A percentile compares a stretch with the other conserved stretches of the same genome.
Evolutionary conservation across 2,888 invertebrate species (phyloP).

Genomic region (Acrobasis suavella): DNA sequence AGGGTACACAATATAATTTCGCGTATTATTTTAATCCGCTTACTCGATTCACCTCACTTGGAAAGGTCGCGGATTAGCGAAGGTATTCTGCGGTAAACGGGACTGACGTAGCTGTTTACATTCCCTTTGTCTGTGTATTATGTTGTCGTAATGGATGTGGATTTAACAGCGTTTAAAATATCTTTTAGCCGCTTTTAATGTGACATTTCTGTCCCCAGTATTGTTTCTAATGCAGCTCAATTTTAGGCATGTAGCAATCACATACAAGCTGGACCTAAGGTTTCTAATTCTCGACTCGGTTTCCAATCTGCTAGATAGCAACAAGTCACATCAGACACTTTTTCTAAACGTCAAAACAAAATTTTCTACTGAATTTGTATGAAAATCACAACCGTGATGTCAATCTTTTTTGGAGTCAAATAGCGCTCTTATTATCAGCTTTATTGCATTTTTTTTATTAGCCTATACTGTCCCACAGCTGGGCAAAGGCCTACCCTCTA

Average conservation of each 20-base stretch:
- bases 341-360: too few species aligned
- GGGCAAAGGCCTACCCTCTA: too few species aligned
- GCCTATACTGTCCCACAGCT: too few species aligned
- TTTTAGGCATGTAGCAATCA: too few species aligned
- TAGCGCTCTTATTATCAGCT: too few species aligned
- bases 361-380: too few species aligned
- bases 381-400: too few species aligned
- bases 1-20: slow-evolving; percentile 1
- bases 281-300: too few species aligned
- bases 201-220: background rate
- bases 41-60: slow-evolving; percentile 20
- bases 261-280: background rate
- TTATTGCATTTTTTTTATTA: too few species aligned
- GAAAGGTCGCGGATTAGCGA: slow-evolving; percentile 20
- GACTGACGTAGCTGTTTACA: slow-evolving; percentile 15
- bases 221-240: background rate
- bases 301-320: too few species aligned
- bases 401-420: too few species aligned
- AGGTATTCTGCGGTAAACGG: slow-evolving; percentile 17
- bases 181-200: background rate
- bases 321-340: too few species aligned
- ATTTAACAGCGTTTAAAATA: background rate
- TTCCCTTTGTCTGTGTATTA: slow-evolving; percentile 19
- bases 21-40: slow-evolving; percentile 23
- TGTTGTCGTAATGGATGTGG: background rate